Base-by-base conservation (phyloP, 2,888 invertebrate species). In the Drosophila testacea region DNA sequence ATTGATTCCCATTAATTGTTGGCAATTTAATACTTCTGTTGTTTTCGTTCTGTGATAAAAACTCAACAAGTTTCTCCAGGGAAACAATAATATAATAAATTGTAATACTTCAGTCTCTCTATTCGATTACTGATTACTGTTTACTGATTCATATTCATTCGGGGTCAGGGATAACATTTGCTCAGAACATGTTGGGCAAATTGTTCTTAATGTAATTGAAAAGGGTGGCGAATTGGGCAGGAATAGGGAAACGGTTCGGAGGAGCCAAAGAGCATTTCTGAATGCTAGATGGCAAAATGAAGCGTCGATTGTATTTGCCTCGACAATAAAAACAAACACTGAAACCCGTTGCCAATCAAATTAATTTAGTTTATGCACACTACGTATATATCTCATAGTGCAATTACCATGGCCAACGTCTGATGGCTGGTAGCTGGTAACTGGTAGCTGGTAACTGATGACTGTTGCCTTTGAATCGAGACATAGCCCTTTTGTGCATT, bases 361-460 rank as follows among this genome's bases (percentile, higher is more conserved):
- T 80, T 80, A 80, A 80, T 79, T 78, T 72, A 68, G 57, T 79
- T 72, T 77, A 74, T 81, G 79, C 73, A 81, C 63, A 72, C 68
- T n/a, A 44, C 38, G 36, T 54, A 50, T 48, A 13, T 46, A 64
- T 47, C 22, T 59, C 51, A 42, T 32, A n/a, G 44, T 65, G 46
- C 46, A 44, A 32, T 46, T 27, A 42, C 13, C 22, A 60, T 34
- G 16, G 34, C 16, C 27, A 22, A 11, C 28, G 27, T 22, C 44
- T 42, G 56, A 11, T 39, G 38, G n/a, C 32, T 32, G 32, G 16
- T 16, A 16, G 16, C 16, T 16, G 16, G 32, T 32, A 32, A 32
- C 32, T 32, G 32, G 30, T 30, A 4, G 4, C n/a, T 6, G 52
- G n/a, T 4, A 30, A 41, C 39, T 48, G 60, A 60, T 60, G 50